These are phyloP conservation scores for Parus major DNA, from an alignment of 2,113 vertebrate genomes.

Conservation along the genomic window DNA sequence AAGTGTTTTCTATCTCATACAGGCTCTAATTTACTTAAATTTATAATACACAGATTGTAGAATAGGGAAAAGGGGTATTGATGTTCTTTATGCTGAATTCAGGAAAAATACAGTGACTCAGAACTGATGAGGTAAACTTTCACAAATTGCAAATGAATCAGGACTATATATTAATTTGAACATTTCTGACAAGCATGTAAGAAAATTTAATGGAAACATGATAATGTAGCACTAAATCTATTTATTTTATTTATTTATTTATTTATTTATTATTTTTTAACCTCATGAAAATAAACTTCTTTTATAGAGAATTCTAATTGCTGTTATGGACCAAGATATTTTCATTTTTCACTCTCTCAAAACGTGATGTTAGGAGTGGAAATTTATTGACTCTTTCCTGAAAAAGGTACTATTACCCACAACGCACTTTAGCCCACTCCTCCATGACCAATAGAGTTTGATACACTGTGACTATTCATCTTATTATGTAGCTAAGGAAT, in stretches of 20 bases:
- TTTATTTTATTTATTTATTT: background rate
- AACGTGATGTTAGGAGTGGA: rapidly evolving
- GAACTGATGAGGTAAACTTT: background rate
- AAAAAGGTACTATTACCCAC: background rate
- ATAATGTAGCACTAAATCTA: background rate
- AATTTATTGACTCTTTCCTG: background rate
- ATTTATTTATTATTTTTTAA: background rate
- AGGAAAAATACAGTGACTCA: background rate
- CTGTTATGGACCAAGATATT: background rate
- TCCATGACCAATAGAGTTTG: background rate
- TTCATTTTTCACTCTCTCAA: background rate
- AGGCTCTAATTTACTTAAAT: background rate
- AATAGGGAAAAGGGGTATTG: background rate
- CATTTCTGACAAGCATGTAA: background rate
- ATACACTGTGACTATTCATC: background rate
- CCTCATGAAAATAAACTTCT: background rate
- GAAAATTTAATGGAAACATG: background rate
- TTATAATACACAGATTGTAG: background rate
- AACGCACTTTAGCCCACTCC: background rate
- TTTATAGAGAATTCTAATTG: background rate
- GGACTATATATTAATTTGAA: background rate
- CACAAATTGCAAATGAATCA: background rate
- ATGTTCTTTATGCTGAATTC: background rate
- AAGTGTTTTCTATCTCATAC: background rate
- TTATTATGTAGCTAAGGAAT: background rate